These are phyloP conservation scores for Prunella strophiata DNA, from an alignment of 2,797 vertebrate species.

Conservation along the genomic window DNA sequence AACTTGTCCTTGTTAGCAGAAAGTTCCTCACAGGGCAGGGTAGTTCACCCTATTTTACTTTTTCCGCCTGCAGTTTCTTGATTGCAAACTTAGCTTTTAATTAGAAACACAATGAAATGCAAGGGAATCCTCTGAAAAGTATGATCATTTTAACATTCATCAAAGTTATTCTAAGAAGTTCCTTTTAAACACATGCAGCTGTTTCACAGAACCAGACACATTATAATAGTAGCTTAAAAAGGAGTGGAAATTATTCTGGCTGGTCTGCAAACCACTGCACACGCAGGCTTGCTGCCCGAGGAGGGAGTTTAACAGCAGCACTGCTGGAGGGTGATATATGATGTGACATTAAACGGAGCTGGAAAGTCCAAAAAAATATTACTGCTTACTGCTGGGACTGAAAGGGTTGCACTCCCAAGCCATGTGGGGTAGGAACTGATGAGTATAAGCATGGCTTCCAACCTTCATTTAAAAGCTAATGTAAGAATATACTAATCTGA, in stretches of 20 bases:
- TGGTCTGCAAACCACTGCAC: not conserved
- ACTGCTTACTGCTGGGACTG: not conserved
- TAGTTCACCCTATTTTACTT: not conserved
- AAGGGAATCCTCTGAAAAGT: not conserved
- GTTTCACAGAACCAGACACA: slow-evolving; percentile 25
- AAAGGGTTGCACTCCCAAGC: not conserved
- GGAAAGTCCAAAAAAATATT: not conserved
- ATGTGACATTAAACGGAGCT: not conserved
- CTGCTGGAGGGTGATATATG: slow-evolving; percentile 1
- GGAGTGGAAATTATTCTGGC: slow-evolving; percentile 74
- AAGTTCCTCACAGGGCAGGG: not conserved
- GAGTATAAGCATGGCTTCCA: not conserved
- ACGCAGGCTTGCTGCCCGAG: not conserved
- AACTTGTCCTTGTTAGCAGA: not conserved
- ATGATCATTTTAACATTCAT: not conserved
- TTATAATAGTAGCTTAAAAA: slow-evolving; percentile 72
- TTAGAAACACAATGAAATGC: not conserved
- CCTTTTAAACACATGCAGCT: slow-evolving; percentile 4
- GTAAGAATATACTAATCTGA: not conserved
- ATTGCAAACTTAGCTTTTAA: not conserved
- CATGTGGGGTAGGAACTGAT: not conserved
- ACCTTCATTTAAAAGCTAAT: not conserved
- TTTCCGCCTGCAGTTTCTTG: not conserved
- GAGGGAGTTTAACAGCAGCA: not conserved
- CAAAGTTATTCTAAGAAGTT: not conserved